Base-by-base conservation (phyloP, 2,888 invertebrate genomes). In the Drosophila mettleri region DNA sequence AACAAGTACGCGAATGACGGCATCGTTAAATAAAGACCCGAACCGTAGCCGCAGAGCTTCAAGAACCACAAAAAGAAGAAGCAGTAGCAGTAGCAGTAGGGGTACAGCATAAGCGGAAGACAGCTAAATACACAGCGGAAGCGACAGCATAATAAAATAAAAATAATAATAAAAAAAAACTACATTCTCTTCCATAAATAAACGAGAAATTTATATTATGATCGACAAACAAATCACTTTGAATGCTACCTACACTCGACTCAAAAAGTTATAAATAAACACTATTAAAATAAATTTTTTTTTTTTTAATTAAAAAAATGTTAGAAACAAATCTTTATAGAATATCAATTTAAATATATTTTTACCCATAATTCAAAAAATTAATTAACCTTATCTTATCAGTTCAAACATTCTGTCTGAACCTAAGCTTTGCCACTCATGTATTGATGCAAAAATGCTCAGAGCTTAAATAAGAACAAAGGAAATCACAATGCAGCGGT, bases 1-100 rank as follows among this genome's bases (percentile, higher is more conserved):
- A 77, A 31, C 73, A 78, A 68, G 78, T 72, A 77, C 53, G 49
- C 27, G 60, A 63, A 73, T 77, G 74, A 74, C 73, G 73, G 39
- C 74, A 77, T 63, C 74, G 57, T 59, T 55, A 57, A 64, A 68
- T 52, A 68, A 39, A 67, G 41, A 58, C 29, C 36, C 43, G 24
- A 70, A 70, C 33, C 64, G 55, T 61, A 57, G 29, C 52, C 49
- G 36, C 34, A 43, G 43, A 39, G 65, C 12, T 18, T 24, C 16
- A 49, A 24, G 27, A 24, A 27, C 14, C 34, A 7, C 12, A 20
- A 34, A 24, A 24, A 31, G 14, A 22, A 49, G 34, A 34, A 22
- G 33, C 14, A 48, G 20, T 7, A 18, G 10, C 36, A 59, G 33
- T 22, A 48, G 24, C 55, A 60, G 33, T 10, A 36, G 24, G 46